Evolutionary conservation across 2,888 invertebrate genomes (phyloP).

Genomic region (Nyleta sp.): DNA sequence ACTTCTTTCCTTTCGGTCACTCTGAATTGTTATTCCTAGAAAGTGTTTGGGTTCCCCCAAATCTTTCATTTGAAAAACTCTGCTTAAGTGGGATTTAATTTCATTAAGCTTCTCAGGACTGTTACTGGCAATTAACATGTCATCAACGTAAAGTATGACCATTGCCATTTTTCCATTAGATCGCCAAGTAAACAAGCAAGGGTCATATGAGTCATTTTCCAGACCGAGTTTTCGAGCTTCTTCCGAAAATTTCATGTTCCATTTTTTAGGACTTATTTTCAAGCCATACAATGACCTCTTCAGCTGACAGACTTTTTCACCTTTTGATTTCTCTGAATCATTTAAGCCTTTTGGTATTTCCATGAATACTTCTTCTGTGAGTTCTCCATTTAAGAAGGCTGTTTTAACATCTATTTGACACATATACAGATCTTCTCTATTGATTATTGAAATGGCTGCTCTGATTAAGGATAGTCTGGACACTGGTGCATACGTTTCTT

Average conservation of each 20-base stretch:
- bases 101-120: constrained; percentile 37
- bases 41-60: constrained; percentile 54
- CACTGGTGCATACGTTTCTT: too few species aligned
- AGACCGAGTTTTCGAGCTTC: constrained; percentile 57
- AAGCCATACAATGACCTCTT: constrained; percentile 1
- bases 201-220: constrained; percentile 58
- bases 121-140: constrained; percentile 62
- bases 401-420: too few species aligned
- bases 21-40: constrained; percentile 38
- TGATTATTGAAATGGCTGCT: constrained; percentile 36
- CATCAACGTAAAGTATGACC: constrained; percentile 63
- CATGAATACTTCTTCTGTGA: constrained; percentile 55
- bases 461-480: constrained; percentile 60
- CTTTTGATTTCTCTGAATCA: constrained; percentile 4
- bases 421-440: neutral
- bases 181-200: constrained; percentile 63
- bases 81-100: constrained; percentile 48
- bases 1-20: constrained; percentile 6
- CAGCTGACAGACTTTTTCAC: constrained; percentile 5
- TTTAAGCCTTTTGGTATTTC: constrained; percentile 51
- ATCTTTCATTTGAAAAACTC: constrained; percentile 61
- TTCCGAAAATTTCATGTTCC: constrained; percentile 57
- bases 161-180: constrained; percentile 51
- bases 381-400: constrained; percentile 60
- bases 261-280: constrained; percentile 41